Conservation (phyloP, 1,140 invertebrate genomes). For the Asbolus verrucosus region DNA sequence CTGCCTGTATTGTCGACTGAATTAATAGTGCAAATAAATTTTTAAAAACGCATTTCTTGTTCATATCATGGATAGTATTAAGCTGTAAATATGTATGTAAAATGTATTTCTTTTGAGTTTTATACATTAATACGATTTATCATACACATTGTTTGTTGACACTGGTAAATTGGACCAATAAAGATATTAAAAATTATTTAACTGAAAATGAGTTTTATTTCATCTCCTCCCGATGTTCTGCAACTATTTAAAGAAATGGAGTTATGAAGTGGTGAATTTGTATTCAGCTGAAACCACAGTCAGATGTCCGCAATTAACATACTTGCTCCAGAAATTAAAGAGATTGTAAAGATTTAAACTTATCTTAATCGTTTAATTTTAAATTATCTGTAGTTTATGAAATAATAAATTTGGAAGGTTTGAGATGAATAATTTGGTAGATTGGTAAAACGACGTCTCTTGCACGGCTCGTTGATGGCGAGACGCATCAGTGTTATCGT, state of each 20-base stretch:
- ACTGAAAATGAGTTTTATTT: constrained; percentile 27
- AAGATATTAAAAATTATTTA: constrained; percentile 43
- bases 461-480: constrained; percentile 47
- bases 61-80: constrained; percentile 43
- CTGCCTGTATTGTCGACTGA: constrained; percentile 44
- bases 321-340: not conserved
- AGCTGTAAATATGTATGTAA: constrained; percentile 44
- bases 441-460: constrained; percentile 33
- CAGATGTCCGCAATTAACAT: too few species aligned
- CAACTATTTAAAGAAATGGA: too few species aligned
- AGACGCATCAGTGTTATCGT: constrained; percentile 62
- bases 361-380: not conserved
- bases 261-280: too few species aligned
- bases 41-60: constrained; percentile 33
- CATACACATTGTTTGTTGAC: constrained; percentile 42
- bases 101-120: constrained; percentile 39
- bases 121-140: constrained; percentile 41
- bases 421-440: constrained; percentile 33
- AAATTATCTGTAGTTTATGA: constrained; percentile 8
- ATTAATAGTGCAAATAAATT: constrained; percentile 42
- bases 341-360: not conserved
- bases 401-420: constrained; percentile 18
- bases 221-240: too few species aligned
- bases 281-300: too few species aligned
- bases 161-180: constrained; percentile 51